Conservation (phyloP, 2,888 invertebrate genomes). For the Maniola hyperantus region DNA sequence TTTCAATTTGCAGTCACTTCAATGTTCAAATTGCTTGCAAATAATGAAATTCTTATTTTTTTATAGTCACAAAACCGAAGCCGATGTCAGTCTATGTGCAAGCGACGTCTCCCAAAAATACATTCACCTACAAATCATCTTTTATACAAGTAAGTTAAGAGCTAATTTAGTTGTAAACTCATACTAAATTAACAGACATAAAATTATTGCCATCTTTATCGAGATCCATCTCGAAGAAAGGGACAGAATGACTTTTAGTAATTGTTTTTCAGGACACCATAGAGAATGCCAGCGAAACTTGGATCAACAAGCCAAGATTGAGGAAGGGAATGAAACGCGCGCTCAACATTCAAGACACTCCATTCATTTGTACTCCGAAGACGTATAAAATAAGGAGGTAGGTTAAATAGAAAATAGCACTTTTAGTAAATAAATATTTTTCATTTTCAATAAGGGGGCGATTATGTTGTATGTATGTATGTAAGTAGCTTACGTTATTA, state of each 20-base stretch:
- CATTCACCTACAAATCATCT: conserved; percentile 73
- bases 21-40: too few relatives aligned
- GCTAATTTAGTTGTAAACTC: too few relatives aligned
- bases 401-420: neutral
- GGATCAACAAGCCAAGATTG: conserved; percentile 68
- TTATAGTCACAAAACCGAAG: conserved; percentile 75
- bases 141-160: conserved; percentile 66
- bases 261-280: conserved; percentile 65
- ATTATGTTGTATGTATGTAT: too few relatives aligned
- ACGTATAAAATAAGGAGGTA: conserved; percentile 62
- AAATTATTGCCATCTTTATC: too few relatives aligned
- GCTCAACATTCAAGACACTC: conserved; percentile 79
- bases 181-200: too few relatives aligned
- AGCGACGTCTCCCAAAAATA: conserved; percentile 67
- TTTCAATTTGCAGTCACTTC: too few relatives aligned
- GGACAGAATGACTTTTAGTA: neutral
- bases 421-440: neutral
- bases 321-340: conserved; percentile 70
- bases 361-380: conserved; percentile 85
- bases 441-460: too few relatives aligned
- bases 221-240: too few relatives aligned
- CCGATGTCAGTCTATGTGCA: conserved; percentile 84
- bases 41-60: conserved; percentile 19
- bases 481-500: too few relatives aligned
- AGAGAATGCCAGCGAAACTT: conserved; percentile 73